These are phyloP conservation scores for Onychomys leucogaster DNA, from an alignment of 2,797 vertebrate species.

Conservation along the genomic window DNA sequence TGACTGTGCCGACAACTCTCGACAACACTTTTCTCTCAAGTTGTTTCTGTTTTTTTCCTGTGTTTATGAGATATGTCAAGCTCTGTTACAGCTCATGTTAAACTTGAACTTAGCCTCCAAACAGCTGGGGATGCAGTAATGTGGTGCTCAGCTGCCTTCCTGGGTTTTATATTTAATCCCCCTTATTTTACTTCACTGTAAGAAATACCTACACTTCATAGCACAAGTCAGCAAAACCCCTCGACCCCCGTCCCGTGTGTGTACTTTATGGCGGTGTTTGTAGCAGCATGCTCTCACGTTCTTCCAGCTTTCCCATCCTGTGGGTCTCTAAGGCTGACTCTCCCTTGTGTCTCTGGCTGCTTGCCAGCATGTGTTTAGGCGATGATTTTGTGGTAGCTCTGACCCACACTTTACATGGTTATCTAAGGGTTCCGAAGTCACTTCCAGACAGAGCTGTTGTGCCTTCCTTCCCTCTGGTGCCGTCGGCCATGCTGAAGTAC, in stretches of 20 bases:
- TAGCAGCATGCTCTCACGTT: not conserved
- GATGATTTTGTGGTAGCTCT: not conserved
- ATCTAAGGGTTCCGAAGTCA: not conserved
- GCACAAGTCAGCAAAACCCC: not conserved
- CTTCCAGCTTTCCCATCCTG: not conserved
- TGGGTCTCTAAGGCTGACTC: not conserved
- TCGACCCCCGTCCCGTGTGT: not conserved
- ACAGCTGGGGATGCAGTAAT: not conserved
- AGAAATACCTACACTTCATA: conserved; percentile 2
- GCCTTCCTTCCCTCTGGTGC: not conserved
- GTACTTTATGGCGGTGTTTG: not conserved
- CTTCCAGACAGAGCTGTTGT: not conserved
- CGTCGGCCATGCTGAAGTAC: not conserved
- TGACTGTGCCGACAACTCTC: not conserved
- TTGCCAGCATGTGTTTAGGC: not conserved
- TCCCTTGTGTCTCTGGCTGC: not conserved
- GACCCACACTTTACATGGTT: not conserved
- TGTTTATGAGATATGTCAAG: not conserved
- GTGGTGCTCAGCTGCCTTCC: not conserved
- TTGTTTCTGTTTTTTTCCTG: not conserved
- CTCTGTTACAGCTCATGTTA: not conserved
- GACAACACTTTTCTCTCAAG: not conserved
- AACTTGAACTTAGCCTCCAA: not conserved
- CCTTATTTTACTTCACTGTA: conserved; percentile 38
- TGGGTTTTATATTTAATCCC: conserved; percentile 28